Percentiles rank a stretch among this genome's conserved stretches.
Conservation (phyloP, 2,113 vertebrate species). For the Syngnathus typhle region DNA sequence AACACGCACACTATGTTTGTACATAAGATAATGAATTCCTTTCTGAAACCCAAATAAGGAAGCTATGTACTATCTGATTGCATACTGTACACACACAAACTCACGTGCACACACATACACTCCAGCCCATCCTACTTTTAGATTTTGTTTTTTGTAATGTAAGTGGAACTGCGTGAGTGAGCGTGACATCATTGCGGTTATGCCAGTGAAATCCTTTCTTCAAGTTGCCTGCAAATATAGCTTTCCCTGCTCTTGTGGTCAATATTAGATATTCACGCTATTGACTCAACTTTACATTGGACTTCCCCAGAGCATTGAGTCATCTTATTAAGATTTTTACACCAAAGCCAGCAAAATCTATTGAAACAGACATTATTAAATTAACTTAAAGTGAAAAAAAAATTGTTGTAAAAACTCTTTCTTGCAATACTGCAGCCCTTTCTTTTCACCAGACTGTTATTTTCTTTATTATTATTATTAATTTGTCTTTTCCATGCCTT, state of each 20-base stretch:
- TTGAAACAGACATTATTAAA: too few species aligned
- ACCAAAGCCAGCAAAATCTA: too few species aligned
- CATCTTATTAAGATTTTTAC: too few species aligned
- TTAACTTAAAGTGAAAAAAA: too few species aligned
- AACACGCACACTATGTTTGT: slow-evolving; percentile 9
- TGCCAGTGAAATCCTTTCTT: background rate
- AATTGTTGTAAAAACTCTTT: too few species aligned
- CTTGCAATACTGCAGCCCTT: too few species aligned
- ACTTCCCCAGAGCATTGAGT: too few species aligned
- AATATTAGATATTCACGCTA: too few species aligned
- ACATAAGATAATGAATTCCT: slow-evolving; percentile 8
- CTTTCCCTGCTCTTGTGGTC: background rate
- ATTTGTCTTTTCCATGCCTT: too few species aligned
- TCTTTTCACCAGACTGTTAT: too few species aligned
- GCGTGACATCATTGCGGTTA: background rate
- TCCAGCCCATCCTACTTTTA: slow-evolving; percentile 30
- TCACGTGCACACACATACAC: background rate
- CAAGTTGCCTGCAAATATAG: background rate
- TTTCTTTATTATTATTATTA: too few species aligned
- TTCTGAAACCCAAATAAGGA: slow-evolving; percentile 21
- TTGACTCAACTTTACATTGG: too few species aligned
- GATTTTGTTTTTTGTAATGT: slow-evolving; percentile 15
- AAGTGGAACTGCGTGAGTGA: slow-evolving; percentile 9
- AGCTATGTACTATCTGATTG: slow-evolving; percentile 7
- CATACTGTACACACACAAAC: background rate